Evolutionary conservation across 1,140 invertebrate species (phyloP).

Genomic region (Brevipalpus yothersi): DNA sequence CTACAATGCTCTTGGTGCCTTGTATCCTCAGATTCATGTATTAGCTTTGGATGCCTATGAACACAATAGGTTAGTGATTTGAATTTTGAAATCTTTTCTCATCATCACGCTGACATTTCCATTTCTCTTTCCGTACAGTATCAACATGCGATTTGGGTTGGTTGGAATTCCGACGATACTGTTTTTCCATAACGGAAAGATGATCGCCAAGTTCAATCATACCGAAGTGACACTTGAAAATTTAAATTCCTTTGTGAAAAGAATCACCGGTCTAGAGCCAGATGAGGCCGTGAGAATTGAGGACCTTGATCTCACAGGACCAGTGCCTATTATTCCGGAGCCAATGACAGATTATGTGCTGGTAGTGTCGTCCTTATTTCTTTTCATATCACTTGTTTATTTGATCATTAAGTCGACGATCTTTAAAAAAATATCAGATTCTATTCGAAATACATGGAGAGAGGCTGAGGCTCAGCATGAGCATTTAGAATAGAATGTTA

Average conservation of each 20-base stretch:
- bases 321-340: slow-evolving; percentile 40
- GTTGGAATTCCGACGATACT: slow-evolving; percentile 76
- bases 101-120: background rate
- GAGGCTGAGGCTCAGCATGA: slow-evolving; percentile 58
- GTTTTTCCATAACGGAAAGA: slow-evolving; percentile 71
- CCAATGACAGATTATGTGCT: slow-evolving; percentile 55
- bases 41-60: slow-evolving; percentile 68
- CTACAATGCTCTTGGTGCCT: slow-evolving; percentile 60
- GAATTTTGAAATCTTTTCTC: background rate
- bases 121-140: slow-evolving; percentile 13
- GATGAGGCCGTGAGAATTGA: slow-evolving; percentile 37
- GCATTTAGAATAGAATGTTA: slow-evolving; percentile 29
- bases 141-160: slow-evolving; percentile 76
- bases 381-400: slow-evolving; percentile 38
- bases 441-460: slow-evolving; percentile 59
- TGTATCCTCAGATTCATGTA: slow-evolving; percentile 60
- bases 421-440: slow-evolving; percentile 45
- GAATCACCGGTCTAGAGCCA: slow-evolving; percentile 37
- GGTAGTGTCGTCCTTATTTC: slow-evolving; percentile 58
- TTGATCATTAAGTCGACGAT: slow-evolving; percentile 42
- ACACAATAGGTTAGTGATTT: slow-evolving; percentile 35
- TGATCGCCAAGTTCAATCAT: slow-evolving; percentile 60
- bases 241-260: slow-evolving; percentile 53
- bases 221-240: slow-evolving; percentile 49
- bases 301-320: slow-evolving; percentile 48